Conservation (phyloP, 2,113 vertebrate species). For the Takifugu bimaculatus region DNA sequence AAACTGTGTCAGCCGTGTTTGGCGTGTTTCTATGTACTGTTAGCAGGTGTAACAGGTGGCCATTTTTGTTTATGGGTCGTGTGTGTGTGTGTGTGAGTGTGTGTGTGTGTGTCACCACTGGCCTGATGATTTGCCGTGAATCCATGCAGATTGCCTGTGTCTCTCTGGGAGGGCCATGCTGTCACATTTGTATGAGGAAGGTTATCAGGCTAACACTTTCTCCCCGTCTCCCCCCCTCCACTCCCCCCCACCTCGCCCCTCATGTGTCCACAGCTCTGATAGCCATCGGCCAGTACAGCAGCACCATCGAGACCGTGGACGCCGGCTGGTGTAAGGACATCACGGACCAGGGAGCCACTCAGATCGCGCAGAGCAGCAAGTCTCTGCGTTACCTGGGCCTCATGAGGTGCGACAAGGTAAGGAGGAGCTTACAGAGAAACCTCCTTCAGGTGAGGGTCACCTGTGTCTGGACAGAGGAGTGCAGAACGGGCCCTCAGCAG, state of each 20-base stretch:
- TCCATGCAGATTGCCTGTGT: conserved; percentile 47
- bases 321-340: conserved; percentile 99
- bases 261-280: conserved; percentile 83
- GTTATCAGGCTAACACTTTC: conserved; percentile 66
- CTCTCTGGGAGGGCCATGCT: conserved; percentile 43
- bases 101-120: conserved; percentile 47
- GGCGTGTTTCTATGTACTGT: not conserved
- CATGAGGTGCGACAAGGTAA: conserved; percentile 99
- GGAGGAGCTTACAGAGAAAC: conserved; percentile 6
- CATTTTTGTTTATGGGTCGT: conserved; percentile 1
- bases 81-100: conserved; percentile 2
- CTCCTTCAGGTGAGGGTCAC: not conserved
- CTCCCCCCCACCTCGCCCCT: conserved; percentile 5
- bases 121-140: conserved; percentile 43
- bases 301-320: conserved; percentile 96
- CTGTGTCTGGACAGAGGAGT: too few relatives aligned
- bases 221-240: conserved; percentile 7
- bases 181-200: conserved; percentile 63
- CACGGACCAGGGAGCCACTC: conserved; percentile 92
- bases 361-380: conserved; percentile 96
- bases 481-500: too few relatives aligned
- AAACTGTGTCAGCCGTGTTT: conserved; percentile 26
- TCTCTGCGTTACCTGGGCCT: conserved; percentile 94
- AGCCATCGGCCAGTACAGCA: conserved; percentile 94
- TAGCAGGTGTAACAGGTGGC: conserved; percentile 16